Evolutionary conservation across 2,797 vertebrate genomes (phyloP).

Genomic region (Acanthurus tractus): DNA sequence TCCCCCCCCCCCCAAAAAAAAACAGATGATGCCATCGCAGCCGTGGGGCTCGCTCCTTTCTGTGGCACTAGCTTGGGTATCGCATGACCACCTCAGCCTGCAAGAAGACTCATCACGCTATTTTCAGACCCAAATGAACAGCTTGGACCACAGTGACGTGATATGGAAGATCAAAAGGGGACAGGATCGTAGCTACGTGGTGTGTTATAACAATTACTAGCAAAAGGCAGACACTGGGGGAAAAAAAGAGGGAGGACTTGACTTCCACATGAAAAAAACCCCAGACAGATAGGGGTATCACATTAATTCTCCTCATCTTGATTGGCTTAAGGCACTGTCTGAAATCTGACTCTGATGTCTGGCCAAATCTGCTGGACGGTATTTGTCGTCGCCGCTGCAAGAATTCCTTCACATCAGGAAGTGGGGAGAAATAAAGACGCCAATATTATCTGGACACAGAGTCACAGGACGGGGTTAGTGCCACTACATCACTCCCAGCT

Average conservation of each 20-base stretch:
- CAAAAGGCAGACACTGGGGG: conserved; percentile 9
- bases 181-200: conserved; percentile 18
- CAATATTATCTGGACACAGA: conserved; percentile 12
- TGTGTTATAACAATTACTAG: conserved; percentile 28
- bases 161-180: conserved; percentile 34
- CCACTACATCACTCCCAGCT: conserved; percentile 36
- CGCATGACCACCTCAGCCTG: conserved; percentile 69
- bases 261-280: conserved; percentile 16
- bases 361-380: conserved; percentile 31
- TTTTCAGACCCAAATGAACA: conserved; percentile 69
- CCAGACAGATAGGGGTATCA: conserved; percentile 2
- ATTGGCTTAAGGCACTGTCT: conserved; percentile 9
- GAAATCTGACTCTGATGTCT: conserved; percentile 35
- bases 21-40: conserved; percentile 53
- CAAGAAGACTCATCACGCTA: conserved; percentile 56
- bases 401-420: conserved; percentile 42
- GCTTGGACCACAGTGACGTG: conserved; percentile 45
- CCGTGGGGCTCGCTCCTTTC: conserved; percentile 49
- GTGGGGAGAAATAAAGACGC: conserved; percentile 2
- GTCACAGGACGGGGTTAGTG: conserved; percentile 16
- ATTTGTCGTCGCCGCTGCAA: conserved; percentile 19
- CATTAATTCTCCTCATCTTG: conserved; percentile 24
- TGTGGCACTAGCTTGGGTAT: conserved; percentile 48
- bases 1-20: not conserved
- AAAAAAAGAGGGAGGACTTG: conserved; percentile 11